phyloP scores from a whole-genome alignment of 2,797 vertebrate species.

The Poecilia velifera region DNA sequence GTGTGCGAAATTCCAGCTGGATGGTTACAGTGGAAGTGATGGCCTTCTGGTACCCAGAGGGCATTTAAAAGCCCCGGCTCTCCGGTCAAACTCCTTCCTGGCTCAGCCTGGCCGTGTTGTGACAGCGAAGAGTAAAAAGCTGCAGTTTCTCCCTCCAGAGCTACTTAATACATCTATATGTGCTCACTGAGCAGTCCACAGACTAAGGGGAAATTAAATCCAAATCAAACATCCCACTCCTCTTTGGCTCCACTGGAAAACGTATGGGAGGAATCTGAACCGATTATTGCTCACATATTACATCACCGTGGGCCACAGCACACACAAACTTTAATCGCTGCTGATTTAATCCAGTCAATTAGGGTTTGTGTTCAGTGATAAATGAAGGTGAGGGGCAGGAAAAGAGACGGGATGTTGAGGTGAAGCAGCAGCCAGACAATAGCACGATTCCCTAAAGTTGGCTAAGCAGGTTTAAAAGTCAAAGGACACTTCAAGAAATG shows the following conservation, averaged over 20 bases:
- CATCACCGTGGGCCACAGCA: constrained; percentile 1
- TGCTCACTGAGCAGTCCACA: constrained; percentile 30
- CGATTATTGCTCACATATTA: constrained; percentile 13
- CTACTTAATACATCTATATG: constrained; percentile 15
- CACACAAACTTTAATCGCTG: constrained; percentile 7
- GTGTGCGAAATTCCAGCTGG: constrained; percentile 32
- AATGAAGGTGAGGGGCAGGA: neutral
- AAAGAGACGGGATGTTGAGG: neutral
- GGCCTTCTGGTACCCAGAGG: constrained; percentile 29
- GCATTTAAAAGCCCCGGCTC: constrained; percentile 42
- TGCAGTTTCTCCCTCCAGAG: constrained; percentile 26
- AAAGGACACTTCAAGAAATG: neutral
- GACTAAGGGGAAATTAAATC: constrained; percentile 51
- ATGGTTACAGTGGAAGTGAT: constrained; percentile 35
- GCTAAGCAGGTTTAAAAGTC: neutral
- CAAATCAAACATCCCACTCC: constrained; percentile 18
- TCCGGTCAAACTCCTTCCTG: constrained; percentile 26
- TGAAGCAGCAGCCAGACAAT: constrained; percentile 19
- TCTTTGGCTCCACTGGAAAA: constrained; percentile 15
- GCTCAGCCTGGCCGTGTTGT: constrained; percentile 14
- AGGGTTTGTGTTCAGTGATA: constrained; percentile 24
- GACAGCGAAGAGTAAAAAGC: constrained; percentile 40
- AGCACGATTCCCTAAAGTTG: neutral
- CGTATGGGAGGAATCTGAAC: constrained; percentile 37
- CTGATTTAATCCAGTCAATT: constrained; percentile 29